These are phyloP conservation scores for Bugula neritina DNA, from an alignment of 2,888 invertebrate species.

Conservation along the genomic window DNA sequence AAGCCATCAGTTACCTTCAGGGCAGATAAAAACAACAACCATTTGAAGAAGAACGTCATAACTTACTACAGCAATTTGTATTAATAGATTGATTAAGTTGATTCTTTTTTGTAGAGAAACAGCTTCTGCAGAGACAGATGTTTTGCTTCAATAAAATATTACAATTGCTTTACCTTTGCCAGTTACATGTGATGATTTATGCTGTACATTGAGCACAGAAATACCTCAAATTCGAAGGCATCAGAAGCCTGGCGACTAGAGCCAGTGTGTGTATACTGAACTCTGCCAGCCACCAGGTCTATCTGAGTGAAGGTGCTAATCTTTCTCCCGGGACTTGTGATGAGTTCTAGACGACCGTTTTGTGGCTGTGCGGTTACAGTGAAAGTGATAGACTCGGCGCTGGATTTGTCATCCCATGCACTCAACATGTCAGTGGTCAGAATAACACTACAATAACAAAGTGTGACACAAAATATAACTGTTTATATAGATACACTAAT, in stretches of 20 bases:
- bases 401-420: constrained; percentile 47
- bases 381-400: constrained; percentile 44
- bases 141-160: too few species aligned
- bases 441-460: constrained; percentile 33
- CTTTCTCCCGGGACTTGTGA: constrained; percentile 41
- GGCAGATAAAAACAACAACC: too few species aligned
- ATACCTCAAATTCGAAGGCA: constrained; percentile 52
- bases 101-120: too few species aligned
- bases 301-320: constrained; percentile 49
- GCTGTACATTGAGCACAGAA: too few species aligned
- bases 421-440: constrained; percentile 48
- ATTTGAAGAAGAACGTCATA: too few species aligned
- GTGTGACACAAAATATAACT: too few species aligned
- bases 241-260: constrained; percentile 50
- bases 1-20: constrained; percentile 41
- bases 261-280: constrained; percentile 49
- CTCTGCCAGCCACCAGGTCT: constrained; percentile 49
- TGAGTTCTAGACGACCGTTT: constrained; percentile 47
- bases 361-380: constrained; percentile 47
- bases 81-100: too few species aligned
- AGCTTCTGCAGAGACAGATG: too few species aligned
- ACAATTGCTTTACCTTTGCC: too few species aligned
- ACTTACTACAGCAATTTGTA: too few species aligned
- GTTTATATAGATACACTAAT: too few species aligned
- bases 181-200: too few species aligned